phyloP scores from a whole-genome alignment of 2,888 invertebrate species.

The Ophonus ardosiacus region DNA sequence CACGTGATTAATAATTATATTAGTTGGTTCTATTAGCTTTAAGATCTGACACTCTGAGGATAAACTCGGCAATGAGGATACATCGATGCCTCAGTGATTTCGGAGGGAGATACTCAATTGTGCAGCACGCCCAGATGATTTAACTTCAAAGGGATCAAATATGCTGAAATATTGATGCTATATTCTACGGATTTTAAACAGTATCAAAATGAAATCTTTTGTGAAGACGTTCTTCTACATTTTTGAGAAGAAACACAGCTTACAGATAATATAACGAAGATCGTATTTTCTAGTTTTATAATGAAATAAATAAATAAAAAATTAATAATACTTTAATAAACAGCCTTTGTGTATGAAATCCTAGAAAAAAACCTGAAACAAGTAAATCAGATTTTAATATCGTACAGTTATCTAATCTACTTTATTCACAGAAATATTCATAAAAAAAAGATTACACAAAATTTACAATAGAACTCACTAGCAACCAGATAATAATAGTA shows the following conservation, averaged over 20 bases:
- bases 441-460: too few relatives aligned
- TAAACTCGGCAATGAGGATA: conserved; percentile 6
- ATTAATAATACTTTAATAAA: too few relatives aligned
- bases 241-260: neutral
- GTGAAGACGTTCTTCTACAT: neutral
- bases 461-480: too few relatives aligned
- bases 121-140: conserved; percentile 7
- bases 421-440: too few relatives aligned
- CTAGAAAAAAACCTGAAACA: too few relatives aligned
- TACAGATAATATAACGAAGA: neutral
- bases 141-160: conserved; percentile 8
- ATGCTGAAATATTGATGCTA: neutral
- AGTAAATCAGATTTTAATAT: too few relatives aligned
- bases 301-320: too few relatives aligned
- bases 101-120: neutral
- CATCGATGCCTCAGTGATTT: neutral
- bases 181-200: neutral
- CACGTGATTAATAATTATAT: conserved; percentile 44
- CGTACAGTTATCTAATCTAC: too few relatives aligned
- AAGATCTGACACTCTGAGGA: conserved; percentile 2
- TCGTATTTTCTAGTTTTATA: too few relatives aligned
- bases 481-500: too few relatives aligned
- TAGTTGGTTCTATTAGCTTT: conserved; percentile 32
- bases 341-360: too few relatives aligned
- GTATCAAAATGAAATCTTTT: neutral